Evolutionary conservation across 2,888 invertebrate species (phyloP), one percentile per base, ranked within the genome.

Genomic region (Drosophila infuscata): DNA sequence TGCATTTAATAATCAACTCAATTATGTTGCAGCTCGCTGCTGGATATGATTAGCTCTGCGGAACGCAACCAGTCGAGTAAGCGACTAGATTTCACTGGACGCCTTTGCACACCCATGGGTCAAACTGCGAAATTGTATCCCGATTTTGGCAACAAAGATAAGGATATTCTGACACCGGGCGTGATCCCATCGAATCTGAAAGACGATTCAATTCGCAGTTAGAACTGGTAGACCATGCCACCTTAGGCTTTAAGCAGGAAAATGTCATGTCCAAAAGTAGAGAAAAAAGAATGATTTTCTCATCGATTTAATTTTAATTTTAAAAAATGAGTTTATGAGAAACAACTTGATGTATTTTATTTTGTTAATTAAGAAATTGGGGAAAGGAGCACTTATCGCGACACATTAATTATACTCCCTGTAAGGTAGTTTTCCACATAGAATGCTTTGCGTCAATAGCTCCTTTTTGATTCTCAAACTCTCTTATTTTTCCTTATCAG

Each of bases 101-200:
- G 96, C 93, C 91, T 97, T 95, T 95, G 95, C 91, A 92, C 95
- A 92, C 93, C 95, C 81, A 83, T 94, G 5, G 94, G 96, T 15
- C 93, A 94, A 15, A 93, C 95, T 49, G 96, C 97, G 0, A 96
- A 95, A 74, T 92, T 98, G 3, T 98, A 98, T 93, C 95, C 96
- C 0, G 96, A 97, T 82, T 93, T 97, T 61, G 92, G 92, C 2
- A 74, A 82, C 59, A 93, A 93, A 64, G 92, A 93, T 0, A 91
- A 85, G 57, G 91, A 92, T 41, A 32, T 79, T 0, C 30, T 68
- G 7, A 51, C 75, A 0, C 29, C 71, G 1, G 68, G 49, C 15
- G 49, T 58, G 8, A 41, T 77, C 8, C 52, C 81, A 2, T 32
- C 86, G 7, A 79, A 56, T 20, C 51, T 80, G 6, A 92, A 92